These are phyloP conservation scores for Schlechtendalia chinensis DNA, from an alignment of 1,140 invertebrate genomes.

Conservation along the genomic window DNA sequence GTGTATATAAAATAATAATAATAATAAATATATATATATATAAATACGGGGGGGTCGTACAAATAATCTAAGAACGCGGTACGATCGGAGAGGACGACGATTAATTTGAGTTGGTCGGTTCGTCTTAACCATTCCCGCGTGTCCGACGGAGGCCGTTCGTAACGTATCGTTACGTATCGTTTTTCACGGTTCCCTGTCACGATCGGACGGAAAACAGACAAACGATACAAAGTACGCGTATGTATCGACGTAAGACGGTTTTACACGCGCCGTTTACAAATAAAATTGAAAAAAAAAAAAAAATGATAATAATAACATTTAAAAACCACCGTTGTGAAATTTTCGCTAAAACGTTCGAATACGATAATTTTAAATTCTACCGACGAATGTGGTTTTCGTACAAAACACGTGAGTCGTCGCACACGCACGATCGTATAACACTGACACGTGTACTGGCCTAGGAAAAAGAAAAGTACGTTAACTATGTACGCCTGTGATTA, in stretches of 20 bases:
- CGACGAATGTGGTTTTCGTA: neutral
- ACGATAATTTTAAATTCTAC: conserved; percentile 3
- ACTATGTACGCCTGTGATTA: conserved; percentile 13
- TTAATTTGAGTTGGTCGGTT: neutral
- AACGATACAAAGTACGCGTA: neutral
- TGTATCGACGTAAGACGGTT: no score
- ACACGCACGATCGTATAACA: neutral
- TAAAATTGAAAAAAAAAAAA: neutral
- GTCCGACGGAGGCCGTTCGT: no score
- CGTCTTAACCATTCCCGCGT: neutral
- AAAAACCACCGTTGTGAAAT: neutral
- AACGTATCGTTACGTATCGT: neutral
- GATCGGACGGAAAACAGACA: conserved; percentile 7
- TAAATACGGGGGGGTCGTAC: neutral
- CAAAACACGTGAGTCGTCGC: no score
- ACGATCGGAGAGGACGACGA: neutral
- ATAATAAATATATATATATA: conserved; percentile 2
- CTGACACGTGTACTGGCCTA: neutral
- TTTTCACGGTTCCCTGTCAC: neutral
- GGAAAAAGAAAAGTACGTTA: neutral
- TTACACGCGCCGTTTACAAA: conserved; percentile 17
- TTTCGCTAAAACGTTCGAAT: neutral
- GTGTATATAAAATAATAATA: no score
- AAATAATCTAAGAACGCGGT: neutral
- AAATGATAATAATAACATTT: conserved; percentile 8